phyloP scores from a whole-genome alignment of 2,888 invertebrate genomes.

The Steromphala cineraria region DNA sequence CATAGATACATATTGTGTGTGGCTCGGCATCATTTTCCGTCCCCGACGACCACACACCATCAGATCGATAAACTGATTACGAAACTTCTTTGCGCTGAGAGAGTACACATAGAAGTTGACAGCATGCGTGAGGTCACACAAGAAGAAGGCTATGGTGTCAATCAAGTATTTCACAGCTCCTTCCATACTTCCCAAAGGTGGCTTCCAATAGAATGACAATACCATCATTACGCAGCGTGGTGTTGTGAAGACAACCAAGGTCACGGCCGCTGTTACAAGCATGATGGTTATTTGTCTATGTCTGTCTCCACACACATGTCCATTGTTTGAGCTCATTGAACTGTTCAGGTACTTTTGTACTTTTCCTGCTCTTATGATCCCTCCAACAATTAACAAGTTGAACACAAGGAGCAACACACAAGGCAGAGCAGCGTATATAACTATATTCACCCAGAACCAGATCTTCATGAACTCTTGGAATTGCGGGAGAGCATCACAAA shows the following conservation, averaged over 20 bases:
- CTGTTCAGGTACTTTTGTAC: not conserved
- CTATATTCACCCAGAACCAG: constrained; percentile 38
- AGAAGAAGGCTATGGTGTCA: constrained; percentile 38
- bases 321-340: not conserved
- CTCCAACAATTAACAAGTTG: constrained; percentile 33
- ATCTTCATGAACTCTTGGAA: constrained; percentile 14
- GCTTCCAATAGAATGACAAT: constrained; percentile 16
- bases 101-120: constrained; percentile 64
- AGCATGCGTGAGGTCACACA: constrained; percentile 59
- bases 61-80: constrained; percentile 45
- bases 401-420: constrained; percentile 30
- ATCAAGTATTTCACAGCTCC: constrained; percentile 25
- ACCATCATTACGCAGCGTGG: constrained; percentile 29
- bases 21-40: too few species aligned
- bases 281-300: constrained; percentile 35
- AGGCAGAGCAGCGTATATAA: constrained; percentile 36
- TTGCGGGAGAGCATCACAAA: not conserved
- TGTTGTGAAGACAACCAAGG: constrained; percentile 2
- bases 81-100: constrained; percentile 54
- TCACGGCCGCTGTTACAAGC: constrained; percentile 33
- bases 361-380: constrained; percentile 30
- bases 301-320: not conserved
- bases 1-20: too few species aligned
- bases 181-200: not conserved
- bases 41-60: constrained; percentile 32